phyloP scores from a whole-genome alignment of 2,888 invertebrate genomes.

The Meloe dianella region DNA sequence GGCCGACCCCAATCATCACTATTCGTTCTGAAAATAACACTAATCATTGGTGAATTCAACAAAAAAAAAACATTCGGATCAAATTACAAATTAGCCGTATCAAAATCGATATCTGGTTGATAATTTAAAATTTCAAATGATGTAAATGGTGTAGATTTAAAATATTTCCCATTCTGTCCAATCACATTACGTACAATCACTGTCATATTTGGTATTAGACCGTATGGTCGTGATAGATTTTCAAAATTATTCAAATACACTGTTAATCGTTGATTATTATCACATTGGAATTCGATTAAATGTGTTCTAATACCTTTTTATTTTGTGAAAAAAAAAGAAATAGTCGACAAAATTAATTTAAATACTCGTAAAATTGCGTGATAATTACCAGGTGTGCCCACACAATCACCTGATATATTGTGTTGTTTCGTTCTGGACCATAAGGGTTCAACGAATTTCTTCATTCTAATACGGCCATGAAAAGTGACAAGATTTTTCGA shows the following conservation, averaged over 20 bases:
- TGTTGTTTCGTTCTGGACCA: not conserved
- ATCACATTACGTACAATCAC: constrained; percentile 11
- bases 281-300: constrained; percentile 6
- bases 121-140: not conserved
- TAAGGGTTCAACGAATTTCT: constrained; percentile 8
- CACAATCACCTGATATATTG: not conserved
- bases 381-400: constrained; percentile 9
- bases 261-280: constrained; percentile 10
- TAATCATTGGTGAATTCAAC: no score
- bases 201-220: constrained; percentile 14
- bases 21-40: not conserved
- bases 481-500: constrained; percentile 1
- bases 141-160: constrained; percentile 13
- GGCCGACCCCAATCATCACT: not conserved
- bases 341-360: no score
- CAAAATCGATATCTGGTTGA: constrained; percentile 1
- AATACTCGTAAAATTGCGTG: no score
- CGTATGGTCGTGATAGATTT: not conserved
- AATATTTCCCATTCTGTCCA: constrained; percentile 12
- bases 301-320: constrained; percentile 11
- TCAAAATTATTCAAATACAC: constrained; percentile 16
- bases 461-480: not conserved
- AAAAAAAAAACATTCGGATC: no score
- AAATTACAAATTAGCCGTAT: constrained; percentile 11
- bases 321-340: no score